phyloP scores from a whole-genome alignment of 2,113 vertebrate species.

The Pluvianellus socialis region DNA sequence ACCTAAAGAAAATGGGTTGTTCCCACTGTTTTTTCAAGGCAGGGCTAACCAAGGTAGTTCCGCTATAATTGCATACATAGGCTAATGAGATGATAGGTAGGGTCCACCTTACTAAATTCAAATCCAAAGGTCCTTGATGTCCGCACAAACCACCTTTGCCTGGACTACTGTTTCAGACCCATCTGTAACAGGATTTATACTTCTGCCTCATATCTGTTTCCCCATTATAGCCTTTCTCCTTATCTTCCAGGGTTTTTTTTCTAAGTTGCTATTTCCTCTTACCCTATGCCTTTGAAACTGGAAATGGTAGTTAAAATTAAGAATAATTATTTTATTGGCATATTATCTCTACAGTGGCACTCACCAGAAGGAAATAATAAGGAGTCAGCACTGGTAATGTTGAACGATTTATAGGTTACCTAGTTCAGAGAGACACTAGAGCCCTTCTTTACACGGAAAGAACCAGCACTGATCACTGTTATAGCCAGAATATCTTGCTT shows the following conservation, averaged over 20 bases:
- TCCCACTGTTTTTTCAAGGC: not conserved
- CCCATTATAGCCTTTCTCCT: not conserved
- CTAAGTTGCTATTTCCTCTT: not conserved
- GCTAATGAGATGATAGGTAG: not conserved
- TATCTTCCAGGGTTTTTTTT: not conserved
- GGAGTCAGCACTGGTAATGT: not conserved
- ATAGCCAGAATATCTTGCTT: not conserved
- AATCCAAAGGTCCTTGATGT: not conserved
- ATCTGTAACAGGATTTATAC: not conserved
- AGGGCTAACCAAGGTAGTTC: not conserved
- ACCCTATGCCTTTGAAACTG: not conserved
- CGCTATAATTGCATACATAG: not conserved
- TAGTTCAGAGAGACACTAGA: constrained; percentile 29
- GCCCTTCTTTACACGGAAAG: not conserved
- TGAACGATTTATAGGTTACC: constrained; percentile 31
- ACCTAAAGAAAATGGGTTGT: not conserved
- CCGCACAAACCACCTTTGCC: not conserved
- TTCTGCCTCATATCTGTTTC: not conserved
- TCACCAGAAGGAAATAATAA: constrained; percentile 1
- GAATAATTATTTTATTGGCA: not conserved
- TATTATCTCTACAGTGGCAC: not conserved
- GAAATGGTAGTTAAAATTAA: constrained; percentile 20
- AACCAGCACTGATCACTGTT: constrained; percentile 23
- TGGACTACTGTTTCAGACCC: not conserved
- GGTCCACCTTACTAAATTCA: not conserved